These are phyloP conservation scores for Eristalinus aeneus DNA, from an alignment of 2,888 invertebrate genomes.

Conservation along the genomic window DNA sequence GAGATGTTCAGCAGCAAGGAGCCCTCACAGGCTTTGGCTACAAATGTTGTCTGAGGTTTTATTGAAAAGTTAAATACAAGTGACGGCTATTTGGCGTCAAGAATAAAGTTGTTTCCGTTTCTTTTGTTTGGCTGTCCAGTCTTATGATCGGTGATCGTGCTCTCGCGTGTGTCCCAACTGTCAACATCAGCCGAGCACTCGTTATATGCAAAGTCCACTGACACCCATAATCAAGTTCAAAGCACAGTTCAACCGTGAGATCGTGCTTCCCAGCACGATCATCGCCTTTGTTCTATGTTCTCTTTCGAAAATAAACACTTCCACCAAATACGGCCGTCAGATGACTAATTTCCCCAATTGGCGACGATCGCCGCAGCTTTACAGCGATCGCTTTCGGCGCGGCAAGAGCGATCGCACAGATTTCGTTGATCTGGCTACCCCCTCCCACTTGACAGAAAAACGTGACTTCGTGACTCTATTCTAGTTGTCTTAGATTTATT, in stretches of 20 bases:
- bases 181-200: not conserved
- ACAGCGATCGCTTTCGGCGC: no score
- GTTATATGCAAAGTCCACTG: not conserved
- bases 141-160: no score
- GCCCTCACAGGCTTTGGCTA: constrained; percentile 25
- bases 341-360: not conserved
- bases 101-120: not conserved
- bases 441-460: not conserved
- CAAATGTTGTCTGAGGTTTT: constrained; percentile 27
- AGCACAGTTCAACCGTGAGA: not conserved
- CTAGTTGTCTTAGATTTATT: constrained; percentile 23
- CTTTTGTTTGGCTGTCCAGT: no score
- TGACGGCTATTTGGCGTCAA: no score
- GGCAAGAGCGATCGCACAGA: not conserved
- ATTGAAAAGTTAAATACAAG: no score
- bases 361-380: not conserved
- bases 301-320: not conserved
- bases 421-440: not conserved
- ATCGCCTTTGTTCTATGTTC: not conserved
- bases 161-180: not conserved
- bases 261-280: not conserved
- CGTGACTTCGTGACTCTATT: not conserved
- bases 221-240: not conserved
- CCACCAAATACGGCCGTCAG: not conserved
- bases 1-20: constrained; percentile 47